Evolutionary conservation across 2,113 vertebrate species (phyloP), one percentile per base, ranked within the genome.

Genomic region (Siphamia tubifer): DNA sequence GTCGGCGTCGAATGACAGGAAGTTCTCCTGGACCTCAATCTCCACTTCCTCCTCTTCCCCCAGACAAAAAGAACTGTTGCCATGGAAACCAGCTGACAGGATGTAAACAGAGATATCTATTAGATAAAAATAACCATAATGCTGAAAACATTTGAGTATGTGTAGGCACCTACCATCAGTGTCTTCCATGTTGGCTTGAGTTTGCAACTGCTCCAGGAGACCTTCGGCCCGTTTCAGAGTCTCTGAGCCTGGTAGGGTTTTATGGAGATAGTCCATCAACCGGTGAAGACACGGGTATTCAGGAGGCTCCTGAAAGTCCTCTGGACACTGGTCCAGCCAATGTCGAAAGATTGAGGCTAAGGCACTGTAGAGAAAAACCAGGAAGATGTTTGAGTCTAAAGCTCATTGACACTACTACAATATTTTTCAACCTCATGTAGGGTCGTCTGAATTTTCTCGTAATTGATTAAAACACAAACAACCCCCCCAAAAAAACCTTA

Each of bases 321-420:
- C 96, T 0, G 96, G 90, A 70, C 95, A 98, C 53, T 98, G 96
- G 76, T 98, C 95, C 1, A 98, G 86, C 97, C 97, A 99, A 65
- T 95, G 94, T 55, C 94, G 88, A 77, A 98, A 79, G 82, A 97
- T 95, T 0, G 95, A 98, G 9, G 95, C 94, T 45, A 96, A 90
- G 1, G 94, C 94, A 48, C 97, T 99, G 73, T 7, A 32, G 74
- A 57, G 5, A 57, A 66, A 53, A 15, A n/a, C 24, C 21, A 32
- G 23, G 17, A 10, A 20, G 24, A 60, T 2, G 15, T 21, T 40
- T 45, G 16, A 3, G 13, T 8, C 49, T 19, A 34, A 19, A 45
- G 20, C 52, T 10, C 2, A 17, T 48, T 27, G 11, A 15, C 4
- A 11, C 31, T n/a, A n/a, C n/a, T n/a, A n/a, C n/a, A n/a, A n/a